Base-by-base conservation (phyloP, 2,113 vertebrate genomes). In the Albula glossodonta region DNA sequence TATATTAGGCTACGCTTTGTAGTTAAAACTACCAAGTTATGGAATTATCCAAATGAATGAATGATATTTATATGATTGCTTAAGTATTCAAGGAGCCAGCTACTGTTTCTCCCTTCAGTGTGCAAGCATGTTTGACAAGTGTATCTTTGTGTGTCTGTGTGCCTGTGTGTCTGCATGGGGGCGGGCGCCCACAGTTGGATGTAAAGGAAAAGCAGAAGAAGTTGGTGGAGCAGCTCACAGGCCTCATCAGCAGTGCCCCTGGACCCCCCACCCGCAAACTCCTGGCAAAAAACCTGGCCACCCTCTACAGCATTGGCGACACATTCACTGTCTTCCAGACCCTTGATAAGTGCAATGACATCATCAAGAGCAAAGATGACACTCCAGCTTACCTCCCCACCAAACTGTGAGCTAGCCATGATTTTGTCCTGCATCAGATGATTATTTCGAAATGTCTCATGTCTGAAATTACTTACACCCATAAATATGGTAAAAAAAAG, bases 141-240 rank as follows among this genome's bases (percentile, higher is more conserved):
- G 51, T 63, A 3, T 5, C 19, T 57, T 10, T 15, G 17, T 74
- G 17, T 17, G 80, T 51, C n/a, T 82, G 48, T 86, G 63, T 53
- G 49, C 17, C 2, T 56, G 25, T 74, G 79, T 53, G 51, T 70
- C 15, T 50, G 48, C 63, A 10, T 84, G 74, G 5, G 80, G 31
- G 25, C 78, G 41, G 52, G 22, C 41, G 48, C 91, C 77, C 7
- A 0, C 78, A 99, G 98, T 96, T 97, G 53, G 98, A 99, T 91
- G 97, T 99, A 89, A 99, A 98, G 91, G 98, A 99, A 92, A 99
- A 99, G 91, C 98, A 99, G 95, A 99, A 99, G 92, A 99, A 99
- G 91, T 95, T 99, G 92, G 98, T 99, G 82, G 98, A 99, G 84
- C 98, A 99, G 90, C 93, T 99, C 78, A 99, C 97, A 0, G 97